These are phyloP conservation scores for Tapirus terrestris DNA, from an alignment of 2,113 vertebrate genomes.

Conservation along the genomic window DNA sequence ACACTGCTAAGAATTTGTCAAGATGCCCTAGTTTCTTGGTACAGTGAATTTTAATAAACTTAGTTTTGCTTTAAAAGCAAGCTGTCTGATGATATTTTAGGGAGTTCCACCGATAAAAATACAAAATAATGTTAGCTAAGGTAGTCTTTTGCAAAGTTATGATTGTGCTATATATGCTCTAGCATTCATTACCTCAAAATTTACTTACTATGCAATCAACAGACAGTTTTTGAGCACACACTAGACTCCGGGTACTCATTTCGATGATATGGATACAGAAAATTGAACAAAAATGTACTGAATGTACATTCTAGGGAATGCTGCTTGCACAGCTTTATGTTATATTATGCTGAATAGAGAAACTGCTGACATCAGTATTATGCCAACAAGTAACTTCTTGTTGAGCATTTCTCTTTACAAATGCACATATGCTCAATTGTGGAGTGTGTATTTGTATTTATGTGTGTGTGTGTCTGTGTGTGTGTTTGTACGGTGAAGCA, in stretches of 20 bases:
- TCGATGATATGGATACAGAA: background rate
- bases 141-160: background rate
- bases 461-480: background rate
- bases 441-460: background rate
- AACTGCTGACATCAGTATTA: background rate
- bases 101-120: background rate
- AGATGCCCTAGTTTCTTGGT: rapidly evolving
- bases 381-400: background rate
- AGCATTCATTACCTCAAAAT: background rate
- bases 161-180: background rate
- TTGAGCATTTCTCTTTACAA: background rate
- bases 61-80: background rate
- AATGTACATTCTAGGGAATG: background rate
- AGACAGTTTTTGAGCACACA: background rate
- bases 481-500: background rate
- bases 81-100: background rate
- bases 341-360: background rate
- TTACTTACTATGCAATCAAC: background rate
- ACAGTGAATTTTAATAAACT: background rate
- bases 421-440: background rate
- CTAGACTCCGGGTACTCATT: background rate
- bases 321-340: background rate
- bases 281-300: background rate
- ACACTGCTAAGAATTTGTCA: background rate
- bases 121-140: background rate